Conservation (phyloP, 2,888 invertebrate species). For the Linnaemya tessellans region DNA sequence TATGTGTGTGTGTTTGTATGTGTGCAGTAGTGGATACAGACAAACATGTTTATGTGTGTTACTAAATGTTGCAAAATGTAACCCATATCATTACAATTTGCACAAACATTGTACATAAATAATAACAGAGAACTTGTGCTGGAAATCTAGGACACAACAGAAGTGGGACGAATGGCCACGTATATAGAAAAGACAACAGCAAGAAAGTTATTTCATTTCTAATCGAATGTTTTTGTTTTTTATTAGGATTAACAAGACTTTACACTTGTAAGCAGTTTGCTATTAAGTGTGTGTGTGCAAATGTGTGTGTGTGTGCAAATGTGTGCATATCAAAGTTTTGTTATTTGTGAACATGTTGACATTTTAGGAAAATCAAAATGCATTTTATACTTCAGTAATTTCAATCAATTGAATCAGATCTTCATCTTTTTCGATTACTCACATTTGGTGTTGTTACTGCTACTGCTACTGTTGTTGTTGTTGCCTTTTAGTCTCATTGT, state of each 20-base stretch:
- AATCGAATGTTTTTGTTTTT: constrained; percentile 53
- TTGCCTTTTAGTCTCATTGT: constrained; percentile 53
- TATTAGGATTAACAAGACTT: constrained; percentile 59
- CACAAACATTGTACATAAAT: constrained; percentile 15
- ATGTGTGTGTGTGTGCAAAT: constrained; percentile 12
- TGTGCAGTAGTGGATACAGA: no score
- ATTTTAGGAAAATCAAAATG: constrained; percentile 70
- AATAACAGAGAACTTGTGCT: background rate
- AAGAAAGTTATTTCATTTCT: constrained; percentile 41
- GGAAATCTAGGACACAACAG: background rate
- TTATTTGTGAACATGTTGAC: constrained; percentile 57
- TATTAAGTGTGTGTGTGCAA: background rate
- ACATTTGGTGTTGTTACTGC: constrained; percentile 35
- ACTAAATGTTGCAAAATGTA: constrained; percentile 6
- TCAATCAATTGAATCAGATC: constrained; percentile 72
- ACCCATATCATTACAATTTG: constrained; percentile 3
- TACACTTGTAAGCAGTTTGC: constrained; percentile 39
- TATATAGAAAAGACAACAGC: constrained; percentile 18
- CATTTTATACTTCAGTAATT: constrained; percentile 73
- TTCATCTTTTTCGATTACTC: constrained; percentile 18
- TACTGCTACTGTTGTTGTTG: constrained; percentile 14
- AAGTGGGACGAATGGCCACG: background rate
- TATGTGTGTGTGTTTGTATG: no score
- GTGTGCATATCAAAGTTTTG: constrained; percentile 23
- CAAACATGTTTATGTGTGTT: background rate